Evolutionary conservation across 53 echinoderm and acorn worm genomes (phyloP).

Genomic region (Hippasteria phrygiana): DNA sequence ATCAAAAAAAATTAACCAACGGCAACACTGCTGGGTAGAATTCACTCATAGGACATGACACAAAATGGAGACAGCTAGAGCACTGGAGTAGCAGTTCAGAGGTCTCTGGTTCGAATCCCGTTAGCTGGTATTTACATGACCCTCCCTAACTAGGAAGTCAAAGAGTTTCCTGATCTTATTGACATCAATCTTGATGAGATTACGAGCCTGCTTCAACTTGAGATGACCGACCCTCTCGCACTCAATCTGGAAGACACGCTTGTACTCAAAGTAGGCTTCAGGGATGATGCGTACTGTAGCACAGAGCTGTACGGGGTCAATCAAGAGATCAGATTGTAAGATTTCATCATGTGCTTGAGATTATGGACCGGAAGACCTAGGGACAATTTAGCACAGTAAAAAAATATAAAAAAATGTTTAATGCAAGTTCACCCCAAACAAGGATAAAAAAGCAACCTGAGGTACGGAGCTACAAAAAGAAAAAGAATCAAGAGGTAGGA

Average conservation of each 20-base stretch:
- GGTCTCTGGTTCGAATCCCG: neutral
- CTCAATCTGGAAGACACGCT: conserved; percentile 81
- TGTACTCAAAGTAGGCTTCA: conserved; percentile 99
- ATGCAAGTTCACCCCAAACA: too few relatives aligned
- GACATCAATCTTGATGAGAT: conserved; percentile 91
- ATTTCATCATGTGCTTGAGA: too few relatives aligned
- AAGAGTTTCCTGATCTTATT: conserved; percentile 93
- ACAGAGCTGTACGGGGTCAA: conserved; percentile 75
- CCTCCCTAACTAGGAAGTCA: conserved; percentile 92
- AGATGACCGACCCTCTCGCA: conserved; percentile 80
- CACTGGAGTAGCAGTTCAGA: neutral
- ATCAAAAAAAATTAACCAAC: too few relatives aligned
- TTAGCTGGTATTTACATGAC: conserved; percentile 76
- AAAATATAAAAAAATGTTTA: too few relatives aligned
- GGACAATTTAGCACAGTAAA: too few relatives aligned
- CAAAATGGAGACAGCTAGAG: neutral
- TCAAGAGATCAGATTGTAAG: neutral
- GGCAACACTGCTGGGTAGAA: too few relatives aligned
- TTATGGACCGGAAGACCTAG: too few relatives aligned
- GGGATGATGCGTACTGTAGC: conserved; percentile 92
- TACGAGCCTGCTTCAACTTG: conserved; percentile 93
- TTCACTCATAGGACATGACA: too few relatives aligned
- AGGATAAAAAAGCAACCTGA: too few relatives aligned
- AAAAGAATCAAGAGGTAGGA: too few relatives aligned
- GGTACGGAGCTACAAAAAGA: too few relatives aligned